Percentiles rank a stretch among this genome's conserved stretches.
Evolutionary conservation across 2,113 vertebrate species (phyloP).

Genomic region (Vidua chalybeata): DNA sequence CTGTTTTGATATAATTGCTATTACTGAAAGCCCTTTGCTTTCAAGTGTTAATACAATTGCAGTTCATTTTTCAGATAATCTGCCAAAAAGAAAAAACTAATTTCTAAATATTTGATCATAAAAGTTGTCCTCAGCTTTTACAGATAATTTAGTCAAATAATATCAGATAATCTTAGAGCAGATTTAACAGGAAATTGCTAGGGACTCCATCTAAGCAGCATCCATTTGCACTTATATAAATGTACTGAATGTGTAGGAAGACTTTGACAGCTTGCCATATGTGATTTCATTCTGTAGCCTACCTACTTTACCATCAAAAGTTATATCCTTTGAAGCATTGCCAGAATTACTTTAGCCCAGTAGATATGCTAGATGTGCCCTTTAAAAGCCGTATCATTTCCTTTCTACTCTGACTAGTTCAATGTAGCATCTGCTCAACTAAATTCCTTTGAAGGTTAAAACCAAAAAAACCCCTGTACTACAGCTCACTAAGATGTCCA

Average conservation of each 20-base stretch:
- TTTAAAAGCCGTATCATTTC: constrained; percentile 83
- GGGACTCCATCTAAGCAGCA: constrained; percentile 76
- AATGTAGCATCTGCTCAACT: constrained; percentile 81
- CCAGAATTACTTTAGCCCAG: constrained; percentile 83
- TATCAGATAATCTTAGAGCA: constrained; percentile 80
- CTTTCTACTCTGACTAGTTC: constrained; percentile 80
- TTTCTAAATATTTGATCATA: constrained; percentile 84
- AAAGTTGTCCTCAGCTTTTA: constrained; percentile 77
- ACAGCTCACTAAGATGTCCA: constrained; percentile 50
- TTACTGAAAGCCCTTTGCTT: constrained; percentile 75
- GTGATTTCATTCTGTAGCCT: constrained; percentile 92
- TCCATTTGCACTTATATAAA: constrained; percentile 97
- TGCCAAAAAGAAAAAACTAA: constrained; percentile 74
- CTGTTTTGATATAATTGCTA: constrained; percentile 78
- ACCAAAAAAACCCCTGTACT: constrained; percentile 42
- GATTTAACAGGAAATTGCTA: constrained; percentile 78
- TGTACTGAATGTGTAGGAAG: constrained; percentile 87
- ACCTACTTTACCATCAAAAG: constrained; percentile 89
- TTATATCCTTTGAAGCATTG: constrained; percentile 88
- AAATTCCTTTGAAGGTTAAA: constrained; percentile 86
- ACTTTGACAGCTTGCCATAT: constrained; percentile 91
- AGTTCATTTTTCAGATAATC: constrained; percentile 78
- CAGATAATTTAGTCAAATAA: constrained; percentile 83
- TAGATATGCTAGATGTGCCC: constrained; percentile 83
- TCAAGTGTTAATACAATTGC: constrained; percentile 75